phyloP scores from a whole-genome alignment of 2,113 vertebrate species.

The Perca flavescens region DNA sequence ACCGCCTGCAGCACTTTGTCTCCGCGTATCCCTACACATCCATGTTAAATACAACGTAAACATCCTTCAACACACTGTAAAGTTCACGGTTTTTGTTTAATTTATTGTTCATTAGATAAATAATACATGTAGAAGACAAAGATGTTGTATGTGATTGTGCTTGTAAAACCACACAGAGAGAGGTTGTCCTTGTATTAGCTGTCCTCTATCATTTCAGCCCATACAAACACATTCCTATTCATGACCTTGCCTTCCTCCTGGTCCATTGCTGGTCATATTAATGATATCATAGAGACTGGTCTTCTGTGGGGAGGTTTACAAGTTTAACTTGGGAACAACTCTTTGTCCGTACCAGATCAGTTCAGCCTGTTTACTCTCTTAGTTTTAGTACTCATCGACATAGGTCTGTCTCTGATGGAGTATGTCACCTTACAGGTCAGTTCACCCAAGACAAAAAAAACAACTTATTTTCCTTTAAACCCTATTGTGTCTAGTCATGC shows the following conservation, averaged over 20 bases:
- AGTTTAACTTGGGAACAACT: slow-evolving; percentile 15
- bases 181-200: slow-evolving; percentile 23
- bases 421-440: slow-evolving; percentile 18
- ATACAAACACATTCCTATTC: slow-evolving; percentile 46
- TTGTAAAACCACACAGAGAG: background rate
- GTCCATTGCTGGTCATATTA: slow-evolving; percentile 16
- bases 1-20: slow-evolving; percentile 40
- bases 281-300: slow-evolving; percentile 32
- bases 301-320: slow-evolving; percentile 18
- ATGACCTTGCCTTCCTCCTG: slow-evolving; percentile 23
- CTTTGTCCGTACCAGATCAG: slow-evolving; percentile 13
- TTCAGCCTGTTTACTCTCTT: slow-evolving; percentile 2
- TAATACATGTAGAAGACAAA: background rate
- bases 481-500: background rate
- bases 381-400: background rate
- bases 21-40: slow-evolving; percentile 27
- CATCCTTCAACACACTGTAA: slow-evolving; percentile 16
- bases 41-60: slow-evolving; percentile 45
- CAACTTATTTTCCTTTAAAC: background rate
- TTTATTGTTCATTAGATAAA: slow-evolving; percentile 4
- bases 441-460: background rate
- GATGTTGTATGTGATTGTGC: background rate
- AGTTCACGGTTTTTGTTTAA: background rate
- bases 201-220: slow-evolving; percentile 32
- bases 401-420: slow-evolving; percentile 13